phyloP scores from a whole-genome alignment of 2,888 invertebrate genomes.

The Saturnia pavonia region DNA sequence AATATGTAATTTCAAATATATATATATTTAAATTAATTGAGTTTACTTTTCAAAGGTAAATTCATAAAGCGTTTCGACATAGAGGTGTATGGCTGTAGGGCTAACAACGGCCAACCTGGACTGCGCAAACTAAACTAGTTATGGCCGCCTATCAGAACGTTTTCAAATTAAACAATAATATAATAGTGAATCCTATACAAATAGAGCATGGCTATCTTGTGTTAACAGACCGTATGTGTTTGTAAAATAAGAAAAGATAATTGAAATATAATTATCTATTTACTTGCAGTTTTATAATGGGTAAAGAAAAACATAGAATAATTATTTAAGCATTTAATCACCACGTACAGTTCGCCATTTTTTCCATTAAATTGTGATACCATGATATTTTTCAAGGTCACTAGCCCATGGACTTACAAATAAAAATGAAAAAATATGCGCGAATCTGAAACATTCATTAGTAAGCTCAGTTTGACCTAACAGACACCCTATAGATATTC shows the following conservation, averaged over 20 bases:
- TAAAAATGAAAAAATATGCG: no score
- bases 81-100: slow-evolving; percentile 62
- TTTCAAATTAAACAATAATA: slow-evolving; percentile 46
- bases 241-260: slow-evolving; percentile 15
- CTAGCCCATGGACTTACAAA: no score
- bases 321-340: no score
- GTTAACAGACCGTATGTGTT: slow-evolving; percentile 12
- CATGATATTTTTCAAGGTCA: no score
- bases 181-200: slow-evolving; percentile 41
- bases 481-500: no score
- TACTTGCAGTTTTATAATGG: no score
- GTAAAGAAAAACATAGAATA: no score
- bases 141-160: slow-evolving; percentile 42
- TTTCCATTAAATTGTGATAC: no score
- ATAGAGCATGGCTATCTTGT: slow-evolving; percentile 34
- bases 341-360: no score
- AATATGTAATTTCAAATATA: slow-evolving; percentile 66
- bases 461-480: no score
- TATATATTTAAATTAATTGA: slow-evolving; percentile 74
- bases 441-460: no score
- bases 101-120: slow-evolving; percentile 33
- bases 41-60: slow-evolving; percentile 73
- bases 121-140: slow-evolving; percentile 53
- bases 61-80: slow-evolving; percentile 65
- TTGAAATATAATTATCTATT: slow-evolving; percentile 28